Percentiles rank a stretch among this genome's conserved stretches.
These are phyloP conservation scores for Spicauda simplicius DNA, from an alignment of 2,888 invertebrate genomes.

Conservation along the genomic window DNA sequence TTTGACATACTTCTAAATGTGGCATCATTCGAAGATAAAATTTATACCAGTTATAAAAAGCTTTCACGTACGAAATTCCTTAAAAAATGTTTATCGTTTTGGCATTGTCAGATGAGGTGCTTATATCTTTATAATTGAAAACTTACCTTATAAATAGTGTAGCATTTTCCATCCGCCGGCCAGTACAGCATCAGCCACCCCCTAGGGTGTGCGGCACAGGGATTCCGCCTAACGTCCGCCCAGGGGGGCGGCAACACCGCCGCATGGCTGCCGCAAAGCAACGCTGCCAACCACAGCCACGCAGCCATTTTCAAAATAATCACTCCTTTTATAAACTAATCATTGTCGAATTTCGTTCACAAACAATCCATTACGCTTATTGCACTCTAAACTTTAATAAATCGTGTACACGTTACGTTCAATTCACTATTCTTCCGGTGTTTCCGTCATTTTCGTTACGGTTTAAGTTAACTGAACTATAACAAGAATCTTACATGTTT, in stretches of 20 bases:
- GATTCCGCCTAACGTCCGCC: slow-evolving; percentile 92
- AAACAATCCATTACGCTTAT: background rate
- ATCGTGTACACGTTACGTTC: background rate
- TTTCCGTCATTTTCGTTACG: slow-evolving; percentile 24
- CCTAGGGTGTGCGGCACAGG: slow-evolving; percentile 91
- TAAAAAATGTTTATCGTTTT: too few relatives aligned
- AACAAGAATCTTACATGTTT: background rate
- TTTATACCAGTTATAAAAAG: too few relatives aligned
- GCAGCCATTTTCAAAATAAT: slow-evolving; percentile 58
- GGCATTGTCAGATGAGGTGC: too few relatives aligned
- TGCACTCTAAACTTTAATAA: background rate
- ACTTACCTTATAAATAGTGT: slow-evolving; percentile 92
- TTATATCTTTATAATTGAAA: background rate
- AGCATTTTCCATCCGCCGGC: slow-evolving; percentile 93
- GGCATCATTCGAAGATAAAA: too few relatives aligned
- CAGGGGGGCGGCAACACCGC: slow-evolving; percentile 92
- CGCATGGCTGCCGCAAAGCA: slow-evolving; percentile 82
- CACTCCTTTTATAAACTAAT: background rate
- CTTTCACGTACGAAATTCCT: too few relatives aligned
- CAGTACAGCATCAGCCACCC: slow-evolving; percentile 95
- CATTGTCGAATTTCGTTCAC: background rate
- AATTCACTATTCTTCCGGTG: slow-evolving; percentile 13
- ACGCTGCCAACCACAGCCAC: slow-evolving; percentile 71
- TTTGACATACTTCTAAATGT: too few relatives aligned
- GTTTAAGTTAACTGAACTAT: background rate